Conservation (phyloP, 37 sponge, comb jelly and placozoan genomes). For the Cliona cf. orientalis region DNA sequence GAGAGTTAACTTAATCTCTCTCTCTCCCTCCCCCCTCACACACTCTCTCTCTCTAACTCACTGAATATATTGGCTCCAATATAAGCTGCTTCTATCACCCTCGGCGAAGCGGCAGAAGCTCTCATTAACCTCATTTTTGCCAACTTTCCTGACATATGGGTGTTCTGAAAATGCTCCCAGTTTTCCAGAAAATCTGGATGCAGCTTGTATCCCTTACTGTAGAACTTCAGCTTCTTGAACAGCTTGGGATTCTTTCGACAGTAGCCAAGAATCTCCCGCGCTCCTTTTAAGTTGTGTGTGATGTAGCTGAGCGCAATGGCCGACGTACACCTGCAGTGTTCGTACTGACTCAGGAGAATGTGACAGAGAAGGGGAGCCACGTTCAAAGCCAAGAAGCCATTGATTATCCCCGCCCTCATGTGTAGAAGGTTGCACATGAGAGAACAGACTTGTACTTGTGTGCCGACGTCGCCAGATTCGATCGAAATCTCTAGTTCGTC, state of each 20-base stretch:
- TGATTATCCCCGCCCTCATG: constrained; percentile 1
- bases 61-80: too few relatives aligned
- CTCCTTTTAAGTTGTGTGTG: background rate
- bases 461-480: background rate
- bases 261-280: constrained; percentile 12
- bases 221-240: background rate
- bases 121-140: too few relatives aligned
- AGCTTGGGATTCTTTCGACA: constrained; percentile 12
- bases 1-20: too few relatives aligned
- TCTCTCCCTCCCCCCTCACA: too few relatives aligned
- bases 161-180: constrained; percentile 21
- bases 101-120: too few relatives aligned
- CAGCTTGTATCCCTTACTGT: background rate
- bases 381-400: constrained; percentile 8
- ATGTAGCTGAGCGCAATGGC: constrained; percentile 38
- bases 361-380: constrained; percentile 1
- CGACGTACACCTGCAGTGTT: constrained; percentile 14
- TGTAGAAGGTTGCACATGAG: constrained; percentile 19
- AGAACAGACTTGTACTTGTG: constrained; percentile 20
- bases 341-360: background rate
- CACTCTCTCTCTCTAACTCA: too few relatives aligned
- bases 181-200: background rate
- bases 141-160: background rate
- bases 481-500: background rate
- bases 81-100: too few relatives aligned